These are phyloP conservation scores for Amphipyra berbera DNA, from an alignment of 2,888 invertebrate species.

Conservation along the genomic window DNA sequence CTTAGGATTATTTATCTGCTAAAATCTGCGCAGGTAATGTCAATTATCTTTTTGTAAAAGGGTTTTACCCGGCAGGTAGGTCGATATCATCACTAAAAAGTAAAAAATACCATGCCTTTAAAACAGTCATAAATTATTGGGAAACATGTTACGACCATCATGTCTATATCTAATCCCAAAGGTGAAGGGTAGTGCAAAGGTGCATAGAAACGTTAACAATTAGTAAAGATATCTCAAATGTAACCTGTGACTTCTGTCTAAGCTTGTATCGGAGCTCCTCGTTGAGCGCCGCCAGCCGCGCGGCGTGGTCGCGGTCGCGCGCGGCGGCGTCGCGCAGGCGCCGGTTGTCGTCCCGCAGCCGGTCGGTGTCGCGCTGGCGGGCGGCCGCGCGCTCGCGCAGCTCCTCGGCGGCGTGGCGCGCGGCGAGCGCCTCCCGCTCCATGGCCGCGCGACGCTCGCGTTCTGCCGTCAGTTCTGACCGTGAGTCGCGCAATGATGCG, in stretches of 20 bases:
- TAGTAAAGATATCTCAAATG: background rate
- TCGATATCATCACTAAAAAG: too few species aligned
- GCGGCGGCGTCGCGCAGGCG: constrained; percentile 93
- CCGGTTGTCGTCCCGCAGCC: constrained; percentile 91
- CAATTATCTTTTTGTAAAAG: too few species aligned
- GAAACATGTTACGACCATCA: too few species aligned
- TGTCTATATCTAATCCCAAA: too few species aligned
- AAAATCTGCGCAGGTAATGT: too few species aligned
- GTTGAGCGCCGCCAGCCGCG: constrained; percentile 94
- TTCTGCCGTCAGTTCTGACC: constrained; percentile 92
- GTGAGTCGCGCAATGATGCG: constrained; percentile 93
- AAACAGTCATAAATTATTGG: too few species aligned
- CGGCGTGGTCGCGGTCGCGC: constrained; percentile 94
- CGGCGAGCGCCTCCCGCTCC: constrained; percentile 93
- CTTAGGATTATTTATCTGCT: too few species aligned
- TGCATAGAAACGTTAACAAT: background rate
- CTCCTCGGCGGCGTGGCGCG: constrained; percentile 96
- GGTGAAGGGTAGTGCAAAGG: too few species aligned
- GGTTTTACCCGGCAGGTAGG: too few species aligned
- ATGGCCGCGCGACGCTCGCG: constrained; percentile 93
- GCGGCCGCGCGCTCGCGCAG: constrained; percentile 94
- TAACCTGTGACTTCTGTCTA: constrained; percentile 94
- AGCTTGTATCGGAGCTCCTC: constrained; percentile 97
- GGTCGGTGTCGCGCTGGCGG: constrained; percentile 92
- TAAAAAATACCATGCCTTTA: too few species aligned